Evolutionary conservation across 2,113 vertebrate species (phyloP), one percentile per base, ranked within the genome.

Genomic region (Entomyzon cyanotis): DNA sequence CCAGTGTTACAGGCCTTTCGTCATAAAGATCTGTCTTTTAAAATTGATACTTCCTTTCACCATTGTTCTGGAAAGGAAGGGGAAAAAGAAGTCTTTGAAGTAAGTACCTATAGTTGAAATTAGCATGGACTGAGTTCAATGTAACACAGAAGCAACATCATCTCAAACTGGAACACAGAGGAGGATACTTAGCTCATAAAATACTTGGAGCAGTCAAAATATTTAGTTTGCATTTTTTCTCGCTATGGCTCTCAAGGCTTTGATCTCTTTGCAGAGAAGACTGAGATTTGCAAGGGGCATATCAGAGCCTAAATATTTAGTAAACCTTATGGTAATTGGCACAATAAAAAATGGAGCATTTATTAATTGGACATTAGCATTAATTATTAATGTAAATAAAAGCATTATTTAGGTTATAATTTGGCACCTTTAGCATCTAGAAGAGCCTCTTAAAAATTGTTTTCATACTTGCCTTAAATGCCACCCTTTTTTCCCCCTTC

Each of bases 401-500:
- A 67, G 18, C 39, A 10, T 44, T 37, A 75, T 2, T 74, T 73
- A 67, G 19, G 23, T 27, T 63, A 14, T 59, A 81, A 39, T 42
- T 49, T 65, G 30, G 27, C 23, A 77, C 8, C 46, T 73, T 93
- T 73, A 24, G 6, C 2, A 4, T 56, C 31, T 41, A 53, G 35
- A 76, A 65, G 31, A 83, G 49, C 5, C 15, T 11, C 16, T 82
- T 56, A 74, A 84, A 85, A 46, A 12, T 41, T 42, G 11, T 58
- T 84, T 59, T 64, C 4, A 10, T 56, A 19, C 55, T 84, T 91
- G 42, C 12, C 49, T 52, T 42, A 55, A 82, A 49, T 0, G 3
- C 33, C 56, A 13, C 18, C 12, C 7, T 9, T 76, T 41, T 44
- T 9, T 1, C 1, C 0, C 11, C 17, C 7, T 49, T 73, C 39